Conservation (phyloP, 2,113 vertebrate species). For the Camelus dromedarius region DNA sequence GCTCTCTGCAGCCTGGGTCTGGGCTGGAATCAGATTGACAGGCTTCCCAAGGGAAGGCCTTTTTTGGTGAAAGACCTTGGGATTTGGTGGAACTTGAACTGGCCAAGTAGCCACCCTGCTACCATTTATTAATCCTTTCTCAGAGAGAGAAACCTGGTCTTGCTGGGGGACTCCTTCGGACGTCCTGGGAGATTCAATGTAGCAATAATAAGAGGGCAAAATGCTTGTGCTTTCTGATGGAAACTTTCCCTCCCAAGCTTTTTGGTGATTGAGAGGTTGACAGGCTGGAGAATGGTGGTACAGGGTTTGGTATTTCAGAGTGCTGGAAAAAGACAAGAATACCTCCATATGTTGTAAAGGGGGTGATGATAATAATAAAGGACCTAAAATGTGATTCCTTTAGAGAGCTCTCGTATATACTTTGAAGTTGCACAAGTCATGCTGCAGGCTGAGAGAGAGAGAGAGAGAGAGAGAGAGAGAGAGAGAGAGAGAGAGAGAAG, state of each 20-base stretch:
- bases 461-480: neutral
- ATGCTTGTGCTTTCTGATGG: constrained; percentile 57
- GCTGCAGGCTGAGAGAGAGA: neutral
- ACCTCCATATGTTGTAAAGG: neutral
- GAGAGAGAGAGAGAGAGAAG: neutral
- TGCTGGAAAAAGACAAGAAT: neutral
- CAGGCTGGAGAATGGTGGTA: constrained; percentile 63
- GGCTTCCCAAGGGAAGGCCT: constrained; percentile 72
- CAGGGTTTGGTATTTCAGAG: neutral
- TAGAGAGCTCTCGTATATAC: neutral
- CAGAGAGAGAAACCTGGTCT: constrained; percentile 48
- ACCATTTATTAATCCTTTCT: constrained; percentile 68
- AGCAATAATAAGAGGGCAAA: neutral
- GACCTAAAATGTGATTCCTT: neutral
- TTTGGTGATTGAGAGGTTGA: constrained; percentile 63
- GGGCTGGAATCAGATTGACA: constrained; percentile 81
- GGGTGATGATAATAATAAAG: neutral
- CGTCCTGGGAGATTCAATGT: constrained; percentile 48
- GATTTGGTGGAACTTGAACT: constrained; percentile 71
- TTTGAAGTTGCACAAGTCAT: neutral
- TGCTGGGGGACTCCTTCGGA: constrained; percentile 9
- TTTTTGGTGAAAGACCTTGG: constrained; percentile 73
- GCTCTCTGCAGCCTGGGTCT: constrained; percentile 83
- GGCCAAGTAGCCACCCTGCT: constrained; percentile 59
- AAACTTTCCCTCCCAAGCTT: constrained; percentile 38